Base-by-base conservation (phyloP, 2,888 invertebrate genomes). In the Biston betularia region DNA sequence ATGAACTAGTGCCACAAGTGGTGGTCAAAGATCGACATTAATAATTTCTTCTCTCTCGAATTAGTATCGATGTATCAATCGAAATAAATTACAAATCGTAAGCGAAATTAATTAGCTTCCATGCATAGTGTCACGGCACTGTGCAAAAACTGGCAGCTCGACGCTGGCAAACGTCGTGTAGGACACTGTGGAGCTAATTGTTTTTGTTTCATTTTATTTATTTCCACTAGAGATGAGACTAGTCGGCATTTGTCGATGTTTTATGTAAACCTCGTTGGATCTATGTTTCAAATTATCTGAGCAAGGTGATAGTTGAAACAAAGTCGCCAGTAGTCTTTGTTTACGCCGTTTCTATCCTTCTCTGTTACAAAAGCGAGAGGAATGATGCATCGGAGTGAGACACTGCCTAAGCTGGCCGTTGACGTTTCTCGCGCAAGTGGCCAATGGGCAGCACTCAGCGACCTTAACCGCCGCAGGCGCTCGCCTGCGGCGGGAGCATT, bases 151-250 rank as follows among this genome's bases (percentile, higher is more conserved):
- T 82, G 81, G 88, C 88, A 88, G 87, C 83, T 79, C 81, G 85
- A 88, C 88, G 86, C 88, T 83, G 77, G 70, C 81, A 77, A 75
- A 79, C 88, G 85, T 79, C 89, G 88, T 89, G 90, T 86, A 74
- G 76, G 80, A 84, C 86, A 86, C 76, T 78, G 83, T 81, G 80
- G 81, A 84, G 85, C 86, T 87, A 89, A 90, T 90, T 90, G 87
- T 89, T 87, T 89, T 90, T 87, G 86, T 89, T 90, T 88, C 87
- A 89, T 89, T 89, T 90, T 88, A 85, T 91, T 90, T 91, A 89
- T 89, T 89, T 85, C 77, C 80, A 81, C 78, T 55, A 61, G 65
- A 14, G 65, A 50, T 50, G 65, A 35, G 56, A 38, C 1, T 14
- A 45, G 11, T 14, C 54, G 54, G 42, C 42, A 7, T 10, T 15